Evolutionary conservation across 2,797 vertebrate genomes (phyloP), one percentile per base, ranked within the genome.

Genomic region (Sibirionetta formosa): DNA sequence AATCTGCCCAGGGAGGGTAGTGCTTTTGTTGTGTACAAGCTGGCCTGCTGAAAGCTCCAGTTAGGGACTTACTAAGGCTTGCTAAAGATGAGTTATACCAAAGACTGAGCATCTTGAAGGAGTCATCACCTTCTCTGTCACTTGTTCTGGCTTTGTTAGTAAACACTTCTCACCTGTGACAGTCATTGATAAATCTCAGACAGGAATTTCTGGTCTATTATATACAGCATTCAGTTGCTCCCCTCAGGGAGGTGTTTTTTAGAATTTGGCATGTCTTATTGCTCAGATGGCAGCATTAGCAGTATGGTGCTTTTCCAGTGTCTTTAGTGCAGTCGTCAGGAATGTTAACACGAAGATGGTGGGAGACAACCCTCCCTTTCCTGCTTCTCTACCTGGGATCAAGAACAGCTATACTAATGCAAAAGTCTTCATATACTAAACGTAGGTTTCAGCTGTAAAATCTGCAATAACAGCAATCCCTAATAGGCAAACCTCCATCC

Each of bases 91-190:
- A 96, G 94, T 96, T 96, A 94, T 96, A 91, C 81, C 87, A 71
- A 86, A 91, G 69, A 20, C 90, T 86, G 82, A 87, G 72, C 75
- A 94, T 88, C 73, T 72, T 93, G 94, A 93, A 96, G 80, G 87
- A 96, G 85, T 86, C 80, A 83, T 95, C 77, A 93, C 94, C 94
- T 92, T 82, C 90, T 79, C 65, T 96, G 84, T 93, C 94, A 91
- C 93, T 96, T 87, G 71, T 90, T 97, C 91, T 77, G 85, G 70
- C 88, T 96, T 95, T 96, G 91, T 95, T 95, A 91, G 94, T 96
- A 96, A 97, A 97, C 94, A 95, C 83, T 90, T 93, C 95, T 97
- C 90, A 97, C 94, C 90, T 96, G 96, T 96, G 95, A 95, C 94
- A 95, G 94, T 81, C 5, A 1, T 90, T 94, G 94, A 94, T 96